Conservation (phyloP, 2,797 vertebrate species). For the Malacoraja senta region DNA sequence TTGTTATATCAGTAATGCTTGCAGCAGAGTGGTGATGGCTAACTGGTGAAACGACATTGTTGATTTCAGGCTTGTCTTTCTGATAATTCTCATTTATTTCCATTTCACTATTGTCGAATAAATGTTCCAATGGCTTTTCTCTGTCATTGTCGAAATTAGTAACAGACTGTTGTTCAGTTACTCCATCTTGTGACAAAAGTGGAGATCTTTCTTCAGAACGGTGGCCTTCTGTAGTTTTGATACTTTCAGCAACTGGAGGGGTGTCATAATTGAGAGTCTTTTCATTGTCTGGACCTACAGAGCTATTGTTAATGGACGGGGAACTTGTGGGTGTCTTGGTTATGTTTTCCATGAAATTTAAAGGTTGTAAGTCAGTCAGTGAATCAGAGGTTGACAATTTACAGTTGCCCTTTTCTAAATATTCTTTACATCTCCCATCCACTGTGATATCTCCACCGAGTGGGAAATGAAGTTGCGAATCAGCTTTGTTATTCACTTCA, state of each 20-base stretch:
- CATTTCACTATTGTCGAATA: background rate
- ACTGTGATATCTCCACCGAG: background rate
- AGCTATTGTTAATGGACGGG: conserved; percentile 5
- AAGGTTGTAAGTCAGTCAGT: conserved; percentile 2
- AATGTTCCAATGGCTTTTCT: background rate
- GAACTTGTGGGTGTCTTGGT: conserved; percentile 55
- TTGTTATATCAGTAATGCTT: background rate
- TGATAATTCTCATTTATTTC: background rate
- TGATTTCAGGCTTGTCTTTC: background rate
- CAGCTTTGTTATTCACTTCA: background rate
- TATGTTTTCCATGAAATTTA: conserved; percentile 49
- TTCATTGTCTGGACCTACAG: background rate
- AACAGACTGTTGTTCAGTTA: background rate
- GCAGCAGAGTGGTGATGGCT: background rate
- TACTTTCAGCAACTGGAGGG: conserved; percentile 24
- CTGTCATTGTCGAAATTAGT: background rate
- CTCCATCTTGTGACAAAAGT: background rate
- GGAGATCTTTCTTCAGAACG: background rate
- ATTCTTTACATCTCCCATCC: background rate
- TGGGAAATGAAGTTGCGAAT: background rate
- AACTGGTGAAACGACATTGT: background rate
- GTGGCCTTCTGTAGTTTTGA: background rate
- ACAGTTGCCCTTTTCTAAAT: background rate
- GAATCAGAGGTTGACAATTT: conserved; percentile 41
- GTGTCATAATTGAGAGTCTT: conserved; percentile 41